A percentile compares a stretch with the other conserved stretches of the same genome.
Evolutionary conservation across 2,888 invertebrate species (phyloP).

Genomic region (Aspidiotus rigidus): DNA sequence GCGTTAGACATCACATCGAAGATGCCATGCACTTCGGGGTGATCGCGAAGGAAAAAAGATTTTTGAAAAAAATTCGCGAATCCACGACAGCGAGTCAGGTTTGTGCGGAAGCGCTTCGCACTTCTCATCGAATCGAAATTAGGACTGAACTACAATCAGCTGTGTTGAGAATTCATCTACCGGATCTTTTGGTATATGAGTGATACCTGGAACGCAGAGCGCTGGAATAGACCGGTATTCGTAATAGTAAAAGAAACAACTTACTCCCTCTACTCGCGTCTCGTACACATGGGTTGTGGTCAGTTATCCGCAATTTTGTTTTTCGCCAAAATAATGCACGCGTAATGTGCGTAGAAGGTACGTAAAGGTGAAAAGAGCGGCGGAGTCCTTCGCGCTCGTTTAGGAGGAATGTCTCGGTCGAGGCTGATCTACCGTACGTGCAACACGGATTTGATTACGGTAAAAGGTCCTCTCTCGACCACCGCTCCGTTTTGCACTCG

Average conservation of each 20-base stretch:
- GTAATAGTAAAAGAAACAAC: neutral
- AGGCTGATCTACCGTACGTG: neutral
- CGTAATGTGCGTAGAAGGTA: neutral
- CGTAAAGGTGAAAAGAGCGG: too few relatives aligned
- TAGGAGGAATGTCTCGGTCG: neutral
- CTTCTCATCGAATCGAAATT: conserved; percentile 12
- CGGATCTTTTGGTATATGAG: conserved; percentile 1
- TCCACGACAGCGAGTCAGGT: too few relatives aligned
- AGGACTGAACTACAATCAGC: conserved; percentile 28
- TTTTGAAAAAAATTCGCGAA: too few relatives aligned
- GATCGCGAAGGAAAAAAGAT: too few relatives aligned
- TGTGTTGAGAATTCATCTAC: conserved; percentile 7
- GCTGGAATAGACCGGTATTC: conserved; percentile 4
- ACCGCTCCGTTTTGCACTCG: too few relatives aligned
- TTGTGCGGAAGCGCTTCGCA: too few relatives aligned
- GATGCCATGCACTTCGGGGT: too few relatives aligned
- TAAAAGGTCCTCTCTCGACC: neutral
- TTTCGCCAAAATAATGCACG: conserved; percentile 3
- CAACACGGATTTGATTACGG: neutral
- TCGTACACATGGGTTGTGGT: neutral
- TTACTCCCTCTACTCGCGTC: conserved; percentile 9
- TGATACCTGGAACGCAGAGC: conserved; percentile 9
- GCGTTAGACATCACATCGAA: too few relatives aligned
- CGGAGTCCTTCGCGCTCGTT: neutral
- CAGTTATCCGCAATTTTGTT: conserved; percentile 5